Evolutionary conservation across 1,140 invertebrate genomes (phyloP), one percentile per base, ranked within the genome.

Genomic region (Microplitis demolitor): DNA sequence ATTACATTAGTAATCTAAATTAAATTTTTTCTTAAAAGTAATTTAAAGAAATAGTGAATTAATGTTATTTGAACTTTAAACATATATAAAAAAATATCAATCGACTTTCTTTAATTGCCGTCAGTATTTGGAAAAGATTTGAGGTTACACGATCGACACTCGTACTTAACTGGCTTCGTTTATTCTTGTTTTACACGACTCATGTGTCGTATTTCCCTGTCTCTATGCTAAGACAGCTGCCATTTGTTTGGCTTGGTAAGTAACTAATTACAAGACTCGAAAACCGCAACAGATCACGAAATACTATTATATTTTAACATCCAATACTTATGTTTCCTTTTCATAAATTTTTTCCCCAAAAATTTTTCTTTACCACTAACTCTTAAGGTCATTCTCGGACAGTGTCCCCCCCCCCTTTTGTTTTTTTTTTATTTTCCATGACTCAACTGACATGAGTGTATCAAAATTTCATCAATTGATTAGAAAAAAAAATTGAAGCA

Each of bases 241-340:
- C 78, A 78, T 82, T 81, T 79, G 80, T 82, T 76, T 78, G 81
- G 79, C 81, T 83, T 78, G 58, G 3, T 51, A 31, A 37, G 24
- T 60, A 67, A 72, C 53, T 68, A 70, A 66, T 39, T 66, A 56
- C 64, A 39, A 31, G 9, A 4, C 37, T 14, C 8, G 31, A 64
- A 53, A 66, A n/a, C 39, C 24, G n/a, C 14, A 37, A n/a, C 31
- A 56, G 39, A 45, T 45, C 39, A 45, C 39, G 39, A 8, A 45
- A 45, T 11, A 45, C 39, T 13, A 11, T 45, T 11, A 9, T 6
- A 6, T 35, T 66, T 63, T 4, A n/a, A 63, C 61, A 35, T 63
- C 6, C 39, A 45, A 45, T 45, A 45, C 5, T 56, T 56, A 56
- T 56, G 6, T 16, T 56, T 56, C 14, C 16, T 56, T 4, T 56